phyloP scores from a whole-genome alignment of 2,888 invertebrate species.

The Elysia crispata region DNA sequence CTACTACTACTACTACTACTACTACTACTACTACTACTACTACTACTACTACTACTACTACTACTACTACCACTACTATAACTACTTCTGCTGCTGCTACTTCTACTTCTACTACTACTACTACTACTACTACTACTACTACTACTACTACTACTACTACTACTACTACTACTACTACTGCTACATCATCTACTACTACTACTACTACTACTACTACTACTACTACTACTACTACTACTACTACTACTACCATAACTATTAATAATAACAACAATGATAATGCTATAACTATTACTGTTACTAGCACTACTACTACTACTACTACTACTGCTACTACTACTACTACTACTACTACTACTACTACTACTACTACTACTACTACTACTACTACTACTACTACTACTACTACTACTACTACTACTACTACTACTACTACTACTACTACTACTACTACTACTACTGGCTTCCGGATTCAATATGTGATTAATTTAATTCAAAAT shows the following conservation, averaged over 20 bases:
- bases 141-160: not conserved
- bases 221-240: no score
- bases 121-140: constrained; percentile 27
- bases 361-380: constrained; percentile 28
- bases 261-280: not conserved
- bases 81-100: constrained; percentile 40
- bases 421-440: constrained; percentile 30
- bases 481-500: no score
- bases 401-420: constrained; percentile 24
- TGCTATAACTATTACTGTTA: not conserved
- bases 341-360: constrained; percentile 26
- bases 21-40: constrained; percentile 40
- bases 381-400: constrained; percentile 23
- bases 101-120: constrained; percentile 42
- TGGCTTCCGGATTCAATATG: no score
- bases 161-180: no score
- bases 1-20: not conserved
- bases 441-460: constrained; percentile 27
- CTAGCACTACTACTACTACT: not conserved
- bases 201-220: no score
- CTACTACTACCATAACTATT: not conserved
- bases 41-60: constrained; percentile 46
- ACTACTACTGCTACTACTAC: constrained; percentile 1
- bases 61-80: constrained; percentile 44
- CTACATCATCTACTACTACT: no score